These are phyloP conservation scores for Tylochromis polylepis DNA, from an alignment of 2,113 vertebrate species.

Conservation along the genomic window DNA sequence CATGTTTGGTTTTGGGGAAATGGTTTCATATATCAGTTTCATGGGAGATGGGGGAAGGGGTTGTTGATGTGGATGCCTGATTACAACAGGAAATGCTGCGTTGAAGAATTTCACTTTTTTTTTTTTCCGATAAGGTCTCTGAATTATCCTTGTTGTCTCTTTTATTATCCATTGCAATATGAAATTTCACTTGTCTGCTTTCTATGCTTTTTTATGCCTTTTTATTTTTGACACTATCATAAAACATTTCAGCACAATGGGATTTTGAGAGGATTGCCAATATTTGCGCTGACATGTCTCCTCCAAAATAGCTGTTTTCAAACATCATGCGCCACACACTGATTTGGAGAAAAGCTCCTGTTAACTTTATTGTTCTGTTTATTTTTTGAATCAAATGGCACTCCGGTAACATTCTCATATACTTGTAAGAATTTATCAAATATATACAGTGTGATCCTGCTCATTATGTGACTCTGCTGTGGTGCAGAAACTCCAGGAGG, in stretches of 20 bases:
- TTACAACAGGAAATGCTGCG: constrained; percentile 25
- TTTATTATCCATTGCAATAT: constrained; percentile 15
- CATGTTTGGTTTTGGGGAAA: constrained; percentile 79
- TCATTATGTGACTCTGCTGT: constrained; percentile 64
- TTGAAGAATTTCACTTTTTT: constrained; percentile 53
- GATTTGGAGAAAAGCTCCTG: constrained; percentile 9
- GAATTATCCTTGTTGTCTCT: constrained; percentile 29
- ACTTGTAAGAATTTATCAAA: constrained; percentile 28
- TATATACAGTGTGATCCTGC: constrained; percentile 31
- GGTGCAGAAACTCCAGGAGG: constrained; percentile 57
- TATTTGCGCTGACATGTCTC: constrained; percentile 8
- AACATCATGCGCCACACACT: neutral
- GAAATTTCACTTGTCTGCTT: constrained; percentile 12
- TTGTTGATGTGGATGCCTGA: constrained; percentile 50
- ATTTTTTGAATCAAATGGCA: constrained; percentile 13
- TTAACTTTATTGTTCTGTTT: constrained; percentile 28
- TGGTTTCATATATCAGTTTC: constrained; percentile 78
- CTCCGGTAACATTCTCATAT: constrained; percentile 1
- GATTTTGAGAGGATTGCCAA: constrained; percentile 28
- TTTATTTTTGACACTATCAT: constrained; percentile 19
- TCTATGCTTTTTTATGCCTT: constrained; percentile 23
- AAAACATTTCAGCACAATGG: constrained; percentile 16
- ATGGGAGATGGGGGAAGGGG: constrained; percentile 44
- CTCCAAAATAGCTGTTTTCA: neutral
- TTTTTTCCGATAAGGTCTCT: constrained; percentile 2